These are phyloP conservation scores for Galago senegalensis DNA, from an alignment of 2,797 vertebrate genomes.

Conservation along the genomic window DNA sequence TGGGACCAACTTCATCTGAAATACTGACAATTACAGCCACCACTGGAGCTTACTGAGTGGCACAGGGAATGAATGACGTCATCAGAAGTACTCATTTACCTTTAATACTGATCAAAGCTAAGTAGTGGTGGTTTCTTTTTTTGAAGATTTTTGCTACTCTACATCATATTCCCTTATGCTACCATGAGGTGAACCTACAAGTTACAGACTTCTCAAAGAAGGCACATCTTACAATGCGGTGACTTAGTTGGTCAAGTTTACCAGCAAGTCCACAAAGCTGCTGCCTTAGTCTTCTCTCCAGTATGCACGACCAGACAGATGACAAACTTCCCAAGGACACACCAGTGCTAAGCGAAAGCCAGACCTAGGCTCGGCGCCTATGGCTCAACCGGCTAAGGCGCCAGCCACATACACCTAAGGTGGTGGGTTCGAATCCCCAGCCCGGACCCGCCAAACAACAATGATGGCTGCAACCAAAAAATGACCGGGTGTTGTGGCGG, in stretches of 20 bases:
- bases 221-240: background rate
- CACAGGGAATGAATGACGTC: background rate
- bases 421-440: too few relatives aligned
- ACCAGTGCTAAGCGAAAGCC: background rate
- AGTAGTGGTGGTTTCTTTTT: background rate
- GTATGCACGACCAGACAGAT: background rate
- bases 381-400: too few relatives aligned
- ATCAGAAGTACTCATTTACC: background rate
- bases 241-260: background rate
- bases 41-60: background rate
- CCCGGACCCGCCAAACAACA: too few relatives aligned
- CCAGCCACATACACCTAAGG: too few relatives aligned
- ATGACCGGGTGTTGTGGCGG: too few relatives aligned
- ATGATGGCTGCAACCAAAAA: too few relatives aligned
- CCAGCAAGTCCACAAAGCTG: background rate
- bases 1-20: slow-evolving; percentile 93
- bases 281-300: background rate
- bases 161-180: background rate
- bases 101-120: slow-evolving; percentile 14
- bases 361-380: background rate
- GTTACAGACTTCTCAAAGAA: background rate
- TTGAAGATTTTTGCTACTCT: background rate
- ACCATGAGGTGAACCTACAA: background rate
- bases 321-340: background rate
- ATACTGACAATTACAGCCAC: slow-evolving; percentile 92